A percentile compares a stretch with the other conserved stretches of the same genome.
Conservation (phyloP, 2,113 vertebrate genomes). For the Sclerurus mexicanus region DNA sequence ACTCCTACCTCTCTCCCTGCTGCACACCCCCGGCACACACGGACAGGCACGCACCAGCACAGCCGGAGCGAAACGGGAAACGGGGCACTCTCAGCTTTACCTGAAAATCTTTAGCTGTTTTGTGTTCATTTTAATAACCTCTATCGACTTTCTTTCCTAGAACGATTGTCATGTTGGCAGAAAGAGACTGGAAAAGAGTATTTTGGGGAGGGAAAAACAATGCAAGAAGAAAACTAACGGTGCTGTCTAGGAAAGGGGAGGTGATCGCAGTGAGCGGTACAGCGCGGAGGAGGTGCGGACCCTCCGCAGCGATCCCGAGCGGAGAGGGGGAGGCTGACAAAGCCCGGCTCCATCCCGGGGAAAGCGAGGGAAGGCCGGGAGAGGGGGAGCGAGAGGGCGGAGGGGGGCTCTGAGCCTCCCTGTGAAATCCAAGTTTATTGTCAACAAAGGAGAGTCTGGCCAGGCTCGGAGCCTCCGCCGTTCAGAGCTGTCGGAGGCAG, state of each 20-base stretch:
- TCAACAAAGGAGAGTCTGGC: background rate
- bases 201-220: background rate
- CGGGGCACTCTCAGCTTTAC: background rate
- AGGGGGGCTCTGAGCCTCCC: background rate
- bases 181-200: background rate
- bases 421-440: constrained; percentile 28
- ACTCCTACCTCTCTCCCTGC: background rate
- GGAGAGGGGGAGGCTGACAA: background rate
- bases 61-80: background rate
- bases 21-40: background rate
- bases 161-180: background rate
- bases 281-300: background rate
- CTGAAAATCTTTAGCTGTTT: constrained; percentile 31
- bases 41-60: background rate
- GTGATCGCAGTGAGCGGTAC: background rate
- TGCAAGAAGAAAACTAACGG: background rate
- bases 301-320: background rate
- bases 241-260: background rate
- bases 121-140: constrained; percentile 11
- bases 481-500: background rate
- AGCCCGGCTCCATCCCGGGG: background rate
- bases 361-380: background rate
- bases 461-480: background rate
- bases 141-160: background rate
- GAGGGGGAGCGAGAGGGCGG: background rate